Percentiles rank a stretch among this genome's conserved stretches.
These are phyloP conservation scores for Cynoglossus semilaevis DNA, from an alignment of 2,113 vertebrate genomes.

Conservation along the genomic window DNA sequence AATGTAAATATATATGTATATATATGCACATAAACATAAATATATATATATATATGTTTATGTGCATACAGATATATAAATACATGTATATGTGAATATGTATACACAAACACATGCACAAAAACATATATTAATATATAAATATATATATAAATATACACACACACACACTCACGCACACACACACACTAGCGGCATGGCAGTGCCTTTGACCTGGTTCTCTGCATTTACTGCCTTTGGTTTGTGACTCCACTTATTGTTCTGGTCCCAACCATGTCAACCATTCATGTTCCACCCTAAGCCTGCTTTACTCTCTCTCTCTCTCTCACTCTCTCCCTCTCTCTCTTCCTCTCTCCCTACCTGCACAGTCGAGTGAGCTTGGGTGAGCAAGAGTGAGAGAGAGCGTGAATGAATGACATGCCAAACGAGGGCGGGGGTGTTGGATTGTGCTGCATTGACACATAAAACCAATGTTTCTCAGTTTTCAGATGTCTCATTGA, in stretches of 20 bases:
- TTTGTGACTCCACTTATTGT: constrained; percentile 84
- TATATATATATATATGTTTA: too few relatives aligned
- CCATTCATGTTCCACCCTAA: constrained; percentile 80
- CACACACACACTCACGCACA: constrained; percentile 18
- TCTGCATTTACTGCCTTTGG: constrained; percentile 81
- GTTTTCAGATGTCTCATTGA: constrained; percentile 90
- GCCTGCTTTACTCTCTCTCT: constrained; percentile 56
- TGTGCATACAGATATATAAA: too few relatives aligned
- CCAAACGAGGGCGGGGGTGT: constrained; percentile 54
- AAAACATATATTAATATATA: too few relatives aligned
- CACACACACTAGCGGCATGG: constrained; percentile 19
- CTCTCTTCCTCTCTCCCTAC: constrained; percentile 74
- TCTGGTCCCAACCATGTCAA: constrained; percentile 70
- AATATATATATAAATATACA: background rate
- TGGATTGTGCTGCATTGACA: constrained; percentile 77
- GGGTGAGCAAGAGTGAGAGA: constrained; percentile 16
- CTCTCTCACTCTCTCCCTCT: constrained; percentile 78
- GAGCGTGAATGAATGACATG: constrained; percentile 62
- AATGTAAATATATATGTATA: too few relatives aligned
- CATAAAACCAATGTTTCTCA: constrained; percentile 88
- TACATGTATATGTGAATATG: too few relatives aligned
- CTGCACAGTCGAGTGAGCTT: constrained; percentile 57
- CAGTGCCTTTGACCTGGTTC: constrained; percentile 47
- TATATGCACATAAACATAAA: too few relatives aligned
- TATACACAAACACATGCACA: too few relatives aligned